Base-by-base conservation (phyloP, 2,797 vertebrate genomes). In the Oryzias sinensis region DNA sequence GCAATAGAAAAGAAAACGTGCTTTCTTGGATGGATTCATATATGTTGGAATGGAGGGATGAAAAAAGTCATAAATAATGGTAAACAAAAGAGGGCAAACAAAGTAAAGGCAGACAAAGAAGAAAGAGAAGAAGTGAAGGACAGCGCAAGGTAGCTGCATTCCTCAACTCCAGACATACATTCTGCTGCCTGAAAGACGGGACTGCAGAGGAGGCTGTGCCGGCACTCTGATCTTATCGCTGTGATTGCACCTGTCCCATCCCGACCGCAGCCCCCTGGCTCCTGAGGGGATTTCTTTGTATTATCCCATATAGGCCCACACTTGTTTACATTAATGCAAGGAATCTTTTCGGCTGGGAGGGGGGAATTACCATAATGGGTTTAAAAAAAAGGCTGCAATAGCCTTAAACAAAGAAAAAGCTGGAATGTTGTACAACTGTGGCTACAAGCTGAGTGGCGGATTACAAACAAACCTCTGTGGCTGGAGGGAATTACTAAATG, bases 241-340 rank as follows among this genome's bases (percentile, higher is more conserved):
- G 87, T 92, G 92, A 92, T 92, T 92, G 91, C 90, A 91, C 90
- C 91, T 92, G 90, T 91, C 88, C 87, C 80, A 80, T 83, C 86
- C 83, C 83, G 20, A 79, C 55, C 73, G 86, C 33, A 37, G 81
- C 89, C 81, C 67, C 25, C 68, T 43, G 83, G 80, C 79, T 87
- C 88, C 83, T 65, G 75, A 62, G 88, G 89, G 89, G 72, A 83
- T 83, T 85, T 84, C 85, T 92, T 92, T 91, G 90, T 91, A 84
- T 78, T 83, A 62, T 71, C 85, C 82, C 71, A 84, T 84, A 74
- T 76, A 80, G 77, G 80, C 74, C 82, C 71, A 79, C 84, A 87
- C 90, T 89, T 91, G 90, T 93, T 93, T 92, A 91, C 89, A 86
- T 91, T 89, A 92, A 90, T 88, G 85, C 81, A 74, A 72, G 73